Percentiles rank a stretch among this genome's conserved stretches.
Evolutionary conservation across 2,797 vertebrate genomes (phyloP).

Genomic region (Anguilla obscura): DNA sequence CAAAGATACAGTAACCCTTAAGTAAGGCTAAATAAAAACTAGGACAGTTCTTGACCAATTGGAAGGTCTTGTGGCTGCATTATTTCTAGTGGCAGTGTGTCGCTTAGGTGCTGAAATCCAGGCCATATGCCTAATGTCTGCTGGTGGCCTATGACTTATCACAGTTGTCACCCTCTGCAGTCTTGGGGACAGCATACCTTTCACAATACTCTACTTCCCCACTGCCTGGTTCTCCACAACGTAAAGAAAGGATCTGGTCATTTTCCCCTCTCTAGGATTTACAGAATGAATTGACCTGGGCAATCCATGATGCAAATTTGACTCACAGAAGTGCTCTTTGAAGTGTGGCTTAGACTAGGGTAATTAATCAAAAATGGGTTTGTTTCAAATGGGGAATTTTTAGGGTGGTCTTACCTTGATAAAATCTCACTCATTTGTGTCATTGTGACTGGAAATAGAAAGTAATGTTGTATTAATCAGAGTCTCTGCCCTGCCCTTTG

Average conservation of each 20-base stretch:
- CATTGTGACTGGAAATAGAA: conserved; percentile 19
- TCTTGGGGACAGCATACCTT: conserved; percentile 7
- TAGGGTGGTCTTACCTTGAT: background rate
- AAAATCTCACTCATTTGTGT: background rate
- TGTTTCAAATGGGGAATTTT: background rate
- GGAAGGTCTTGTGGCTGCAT: background rate
- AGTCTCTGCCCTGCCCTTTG: conserved; percentile 1
- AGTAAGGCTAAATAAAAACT: background rate
- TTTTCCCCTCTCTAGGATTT: background rate
- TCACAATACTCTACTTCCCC: background rate
- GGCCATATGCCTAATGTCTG: conserved; percentile 19
- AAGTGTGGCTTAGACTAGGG: background rate
- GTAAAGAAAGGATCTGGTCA: background rate
- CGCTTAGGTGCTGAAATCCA: conserved; percentile 14
- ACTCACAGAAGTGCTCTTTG: background rate
- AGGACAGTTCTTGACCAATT: background rate
- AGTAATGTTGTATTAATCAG: background rate
- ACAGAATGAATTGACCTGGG: background rate
- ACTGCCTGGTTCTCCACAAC: background rate
- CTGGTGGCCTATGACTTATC: conserved; percentile 22
- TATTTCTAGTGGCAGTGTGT: conserved; percentile 17
- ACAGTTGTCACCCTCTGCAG: background rate
- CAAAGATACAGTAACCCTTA: background rate
- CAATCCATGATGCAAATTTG: background rate
- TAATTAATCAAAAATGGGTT: background rate